phyloP scores from a whole-genome alignment of 2,797 vertebrate genomes.

The Sebastes trivittatus region DNA sequence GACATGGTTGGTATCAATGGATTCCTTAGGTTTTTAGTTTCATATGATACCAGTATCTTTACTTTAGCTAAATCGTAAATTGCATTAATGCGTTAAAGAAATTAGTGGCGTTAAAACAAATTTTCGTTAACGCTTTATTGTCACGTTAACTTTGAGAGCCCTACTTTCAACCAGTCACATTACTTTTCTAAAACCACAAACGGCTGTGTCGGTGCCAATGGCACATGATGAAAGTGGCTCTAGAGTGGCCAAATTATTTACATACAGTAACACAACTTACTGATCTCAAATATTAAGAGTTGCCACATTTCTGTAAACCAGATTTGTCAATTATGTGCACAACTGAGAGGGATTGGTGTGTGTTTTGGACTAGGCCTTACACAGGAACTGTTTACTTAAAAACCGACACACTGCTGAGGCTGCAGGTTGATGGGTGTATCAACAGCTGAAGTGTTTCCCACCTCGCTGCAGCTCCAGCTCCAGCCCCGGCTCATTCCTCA shows the following conservation, averaged over 20 bases:
- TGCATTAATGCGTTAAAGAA: too few species aligned
- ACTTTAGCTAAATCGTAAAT: too few species aligned
- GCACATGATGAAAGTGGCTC: neutral
- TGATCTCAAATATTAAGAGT: neutral
- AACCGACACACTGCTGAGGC: slow-evolving; percentile 42
- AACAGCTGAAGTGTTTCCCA: slow-evolving; percentile 67
- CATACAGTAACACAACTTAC: neutral
- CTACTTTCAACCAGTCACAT: slow-evolving; percentile 1
- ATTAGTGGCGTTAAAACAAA: too few species aligned
- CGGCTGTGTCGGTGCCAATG: slow-evolving; percentile 11
- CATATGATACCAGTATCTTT: too few species aligned
- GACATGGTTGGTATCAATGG: too few species aligned
- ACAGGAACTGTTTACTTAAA: slow-evolving; percentile 59
- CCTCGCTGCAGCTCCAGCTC: slow-evolving; percentile 39
- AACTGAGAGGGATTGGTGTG: slow-evolving; percentile 3
- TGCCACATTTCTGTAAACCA: neutral
- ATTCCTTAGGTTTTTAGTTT: too few species aligned
- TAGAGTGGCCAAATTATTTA: neutral
- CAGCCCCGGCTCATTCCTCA: slow-evolving; percentile 46
- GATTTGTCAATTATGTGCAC: neutral
- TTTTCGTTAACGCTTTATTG: too few species aligned
- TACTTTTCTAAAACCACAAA: slow-evolving; percentile 16
- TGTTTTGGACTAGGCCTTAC: slow-evolving; percentile 28
- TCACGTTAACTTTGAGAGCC: too few species aligned
- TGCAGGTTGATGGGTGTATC: slow-evolving; percentile 52